Conservation (phyloP, 2,113 vertebrate species). For the Chinchilla lanigera region DNA sequence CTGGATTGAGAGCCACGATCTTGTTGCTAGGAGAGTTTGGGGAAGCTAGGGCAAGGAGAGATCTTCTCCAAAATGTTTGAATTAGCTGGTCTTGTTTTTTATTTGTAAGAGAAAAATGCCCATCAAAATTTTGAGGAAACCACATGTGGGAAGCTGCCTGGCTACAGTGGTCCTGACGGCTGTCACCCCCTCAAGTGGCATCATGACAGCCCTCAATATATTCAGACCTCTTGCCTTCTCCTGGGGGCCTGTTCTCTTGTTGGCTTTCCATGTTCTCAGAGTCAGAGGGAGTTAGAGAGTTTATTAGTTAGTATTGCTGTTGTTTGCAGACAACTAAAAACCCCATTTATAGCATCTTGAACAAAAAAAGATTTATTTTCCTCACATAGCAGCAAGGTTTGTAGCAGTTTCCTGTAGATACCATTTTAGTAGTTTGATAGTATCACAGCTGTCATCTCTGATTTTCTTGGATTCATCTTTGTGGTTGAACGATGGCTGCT, state of each 20-base stretch:
- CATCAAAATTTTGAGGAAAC: neutral
- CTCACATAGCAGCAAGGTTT: neutral
- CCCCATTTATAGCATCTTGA: neutral
- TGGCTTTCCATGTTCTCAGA: neutral
- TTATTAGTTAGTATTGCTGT: neutral
- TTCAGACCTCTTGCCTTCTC: neutral
- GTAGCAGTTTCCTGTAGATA: neutral
- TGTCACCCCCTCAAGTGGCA: neutral
- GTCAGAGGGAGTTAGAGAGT: neutral
- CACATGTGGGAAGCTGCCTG: neutral
- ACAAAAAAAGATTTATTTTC: neutral
- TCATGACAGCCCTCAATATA: neutral
- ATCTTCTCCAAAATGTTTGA: neutral
- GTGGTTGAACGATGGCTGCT: neutral
- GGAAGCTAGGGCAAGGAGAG: neutral
- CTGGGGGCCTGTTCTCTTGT: neutral
- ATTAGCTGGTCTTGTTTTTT: neutral
- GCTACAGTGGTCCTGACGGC: neutral
- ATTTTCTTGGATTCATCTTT: neutral
- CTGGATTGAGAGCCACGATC: neutral
- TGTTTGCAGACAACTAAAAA: neutral
- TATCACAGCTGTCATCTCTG: neutral
- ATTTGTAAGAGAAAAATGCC: neutral
- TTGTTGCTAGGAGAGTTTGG: neutral
- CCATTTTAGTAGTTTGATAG: neutral